These are phyloP conservation scores for Tupaia chinensis DNA, from an alignment of 2,113 vertebrate species.

Conservation along the genomic window DNA sequence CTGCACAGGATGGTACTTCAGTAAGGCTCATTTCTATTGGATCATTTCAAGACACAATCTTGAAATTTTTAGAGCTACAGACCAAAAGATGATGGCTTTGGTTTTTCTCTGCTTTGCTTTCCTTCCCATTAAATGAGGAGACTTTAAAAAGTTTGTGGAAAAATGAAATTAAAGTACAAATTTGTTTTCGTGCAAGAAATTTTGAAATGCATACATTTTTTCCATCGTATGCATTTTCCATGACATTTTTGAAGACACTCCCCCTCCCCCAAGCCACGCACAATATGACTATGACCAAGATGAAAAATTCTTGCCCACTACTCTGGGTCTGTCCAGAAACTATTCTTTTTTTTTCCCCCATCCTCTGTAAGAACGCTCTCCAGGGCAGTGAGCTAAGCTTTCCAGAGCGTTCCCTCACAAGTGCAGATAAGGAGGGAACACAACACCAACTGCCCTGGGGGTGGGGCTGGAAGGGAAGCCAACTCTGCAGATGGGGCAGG, in stretches of 20 bases:
- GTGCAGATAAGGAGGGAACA: not conserved
- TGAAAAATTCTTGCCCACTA: not conserved
- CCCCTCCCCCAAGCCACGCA: too few relatives aligned
- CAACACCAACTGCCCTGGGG: fast-evolving
- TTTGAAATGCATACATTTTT: too few relatives aligned
- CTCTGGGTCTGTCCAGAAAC: not conserved
- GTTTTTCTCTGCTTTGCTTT: not conserved
- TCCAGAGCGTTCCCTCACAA: not conserved
- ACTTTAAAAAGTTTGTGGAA: too few relatives aligned
- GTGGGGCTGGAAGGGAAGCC: not conserved
- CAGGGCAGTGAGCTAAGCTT: not conserved
- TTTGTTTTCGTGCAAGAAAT: too few relatives aligned
- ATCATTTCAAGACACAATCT: not conserved
- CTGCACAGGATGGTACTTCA: not conserved
- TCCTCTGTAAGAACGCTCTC: not conserved
- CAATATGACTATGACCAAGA: not conserved
- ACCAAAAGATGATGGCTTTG: not conserved
- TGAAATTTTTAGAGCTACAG: not conserved
- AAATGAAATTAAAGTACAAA: too few relatives aligned
- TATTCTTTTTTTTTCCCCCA: not conserved
- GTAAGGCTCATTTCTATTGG: not conserved
- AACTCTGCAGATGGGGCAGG: not conserved
- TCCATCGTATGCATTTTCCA: too few relatives aligned
- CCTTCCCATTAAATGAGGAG: not conserved
- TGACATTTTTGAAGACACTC: too few relatives aligned